These are phyloP conservation scores for Falco cherrug DNA, from an alignment of 2,797 vertebrate species.

Conservation along the genomic window DNA sequence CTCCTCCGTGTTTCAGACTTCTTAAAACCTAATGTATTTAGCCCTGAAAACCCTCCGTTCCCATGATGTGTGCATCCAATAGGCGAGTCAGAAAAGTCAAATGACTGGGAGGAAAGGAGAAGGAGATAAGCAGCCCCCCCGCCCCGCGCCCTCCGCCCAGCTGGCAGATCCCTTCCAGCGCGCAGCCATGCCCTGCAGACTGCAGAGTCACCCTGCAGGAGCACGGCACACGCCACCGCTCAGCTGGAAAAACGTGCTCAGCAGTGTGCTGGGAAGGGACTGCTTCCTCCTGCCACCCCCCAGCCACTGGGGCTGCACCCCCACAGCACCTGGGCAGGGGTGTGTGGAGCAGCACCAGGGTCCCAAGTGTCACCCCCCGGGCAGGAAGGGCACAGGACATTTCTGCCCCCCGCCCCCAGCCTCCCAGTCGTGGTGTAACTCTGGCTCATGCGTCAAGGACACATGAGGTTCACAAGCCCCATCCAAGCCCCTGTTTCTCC, in stretches of 20 bases:
- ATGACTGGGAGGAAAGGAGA: neutral
- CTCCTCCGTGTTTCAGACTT: neutral
- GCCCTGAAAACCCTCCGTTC: neutral
- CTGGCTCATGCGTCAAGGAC: neutral
- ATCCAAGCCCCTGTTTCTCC: rapidly evolving
- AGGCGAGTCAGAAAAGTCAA: neutral
- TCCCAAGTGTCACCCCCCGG: rapidly evolving
- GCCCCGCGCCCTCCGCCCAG: neutral
- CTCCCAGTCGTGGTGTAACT: neutral
- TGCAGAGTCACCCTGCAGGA: constrained; percentile 70
- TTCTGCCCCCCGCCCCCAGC: neutral
- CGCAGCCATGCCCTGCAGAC: constrained; percentile 46
- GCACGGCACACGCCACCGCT: neutral
- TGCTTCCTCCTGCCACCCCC: neutral
- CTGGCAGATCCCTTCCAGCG: neutral
- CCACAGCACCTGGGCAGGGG: rapidly evolving
- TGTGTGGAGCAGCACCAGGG: rapidly evolving
- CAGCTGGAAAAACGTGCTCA: constrained; percentile 34
- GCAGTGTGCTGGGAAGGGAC: neutral
- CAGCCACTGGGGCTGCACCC: neutral
- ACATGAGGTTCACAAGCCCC: neutral
- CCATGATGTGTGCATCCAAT: rapidly evolving
- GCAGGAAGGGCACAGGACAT: neutral
- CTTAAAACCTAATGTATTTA: neutral
- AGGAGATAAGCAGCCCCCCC: neutral